Conservation (phyloP, 2,113 vertebrate genomes). For the Pseudorasbora parva region DNA sequence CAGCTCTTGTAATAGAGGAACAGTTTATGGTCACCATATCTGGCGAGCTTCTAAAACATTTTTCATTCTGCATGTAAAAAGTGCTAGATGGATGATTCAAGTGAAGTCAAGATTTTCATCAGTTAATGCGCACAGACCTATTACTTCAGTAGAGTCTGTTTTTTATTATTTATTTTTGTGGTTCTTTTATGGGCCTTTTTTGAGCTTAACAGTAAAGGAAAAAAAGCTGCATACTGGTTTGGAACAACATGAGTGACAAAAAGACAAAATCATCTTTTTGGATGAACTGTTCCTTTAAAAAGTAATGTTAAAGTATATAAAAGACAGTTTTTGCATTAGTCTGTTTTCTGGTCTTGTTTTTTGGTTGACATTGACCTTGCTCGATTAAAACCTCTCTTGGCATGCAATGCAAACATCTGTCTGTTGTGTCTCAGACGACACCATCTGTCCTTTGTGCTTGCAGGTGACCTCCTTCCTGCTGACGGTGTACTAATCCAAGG, state of each 20-base stretch:
- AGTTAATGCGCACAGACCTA: too few relatives aligned
- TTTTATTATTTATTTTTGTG: too few relatives aligned
- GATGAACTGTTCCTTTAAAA: neutral
- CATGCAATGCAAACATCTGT: constrained; percentile 22
- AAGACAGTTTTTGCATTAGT: neutral
- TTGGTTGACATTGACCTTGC: neutral
- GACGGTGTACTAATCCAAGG: constrained; percentile 95
- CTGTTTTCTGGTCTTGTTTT: neutral
- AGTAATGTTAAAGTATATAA: neutral
- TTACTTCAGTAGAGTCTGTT: too few relatives aligned
- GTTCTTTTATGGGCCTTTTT: too few relatives aligned
- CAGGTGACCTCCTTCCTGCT: constrained; percentile 95
- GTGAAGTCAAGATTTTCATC: neutral
- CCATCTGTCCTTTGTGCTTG: constrained; percentile 45
- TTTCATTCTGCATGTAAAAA: neutral
- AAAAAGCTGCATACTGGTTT: neutral
- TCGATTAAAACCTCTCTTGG: constrained; percentile 35
- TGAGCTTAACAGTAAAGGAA: neutral
- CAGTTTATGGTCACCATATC: neutral
- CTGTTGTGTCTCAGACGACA: constrained; percentile 37
- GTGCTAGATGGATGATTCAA: neutral
- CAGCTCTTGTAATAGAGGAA: neutral
- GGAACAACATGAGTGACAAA: neutral
- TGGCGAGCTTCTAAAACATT: neutral
- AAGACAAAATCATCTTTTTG: neutral